Percentiles rank a stretch among this genome's conserved stretches.
Evolutionary conservation across 53 echinoderm and acorn worm species (phyloP).

Genomic region (Echinometra lucunter): DNA sequence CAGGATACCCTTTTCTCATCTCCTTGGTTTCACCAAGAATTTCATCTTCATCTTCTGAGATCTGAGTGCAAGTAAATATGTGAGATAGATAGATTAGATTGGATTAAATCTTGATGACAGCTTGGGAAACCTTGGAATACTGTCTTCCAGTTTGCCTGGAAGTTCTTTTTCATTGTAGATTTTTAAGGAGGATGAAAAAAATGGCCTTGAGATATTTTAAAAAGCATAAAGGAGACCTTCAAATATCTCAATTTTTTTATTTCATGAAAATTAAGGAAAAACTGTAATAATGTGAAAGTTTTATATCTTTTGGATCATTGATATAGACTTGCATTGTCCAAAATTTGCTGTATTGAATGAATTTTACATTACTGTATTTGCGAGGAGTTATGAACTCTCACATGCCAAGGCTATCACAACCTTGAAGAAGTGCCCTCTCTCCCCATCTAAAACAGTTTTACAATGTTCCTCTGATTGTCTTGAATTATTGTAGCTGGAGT

Average conservation of each 20-base stretch:
- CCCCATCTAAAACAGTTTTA: neutral
- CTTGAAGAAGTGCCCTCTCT: neutral
- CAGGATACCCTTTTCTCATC: neutral
- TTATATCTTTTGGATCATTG: neutral
- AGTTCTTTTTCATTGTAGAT: neutral
- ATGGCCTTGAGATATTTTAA: neutral
- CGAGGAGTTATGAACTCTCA: no score
- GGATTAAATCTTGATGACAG: slow-evolving; percentile 23
- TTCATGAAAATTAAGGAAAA: neutral
- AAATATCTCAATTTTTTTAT: neutral
- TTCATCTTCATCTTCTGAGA: slow-evolving; percentile 8
- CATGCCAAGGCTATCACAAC: neutral
- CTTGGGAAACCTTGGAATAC: neutral
- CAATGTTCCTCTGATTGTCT: neutral
- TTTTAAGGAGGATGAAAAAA: neutral
- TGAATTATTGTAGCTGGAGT: neutral
- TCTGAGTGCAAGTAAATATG: slow-evolving; percentile 27
- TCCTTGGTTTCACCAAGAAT: neutral
- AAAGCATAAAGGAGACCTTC: neutral
- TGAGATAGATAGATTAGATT: neutral
- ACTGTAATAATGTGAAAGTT: neutral
- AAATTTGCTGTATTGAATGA: no score
- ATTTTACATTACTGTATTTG: no score
- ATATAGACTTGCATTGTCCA: neutral
- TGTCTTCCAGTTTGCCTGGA: neutral